A percentile compares a stretch with the other conserved stretches of the same genome.
phyloP scores from a whole-genome alignment of 2,888 invertebrate species.

The Bugulina stolonifera region DNA sequence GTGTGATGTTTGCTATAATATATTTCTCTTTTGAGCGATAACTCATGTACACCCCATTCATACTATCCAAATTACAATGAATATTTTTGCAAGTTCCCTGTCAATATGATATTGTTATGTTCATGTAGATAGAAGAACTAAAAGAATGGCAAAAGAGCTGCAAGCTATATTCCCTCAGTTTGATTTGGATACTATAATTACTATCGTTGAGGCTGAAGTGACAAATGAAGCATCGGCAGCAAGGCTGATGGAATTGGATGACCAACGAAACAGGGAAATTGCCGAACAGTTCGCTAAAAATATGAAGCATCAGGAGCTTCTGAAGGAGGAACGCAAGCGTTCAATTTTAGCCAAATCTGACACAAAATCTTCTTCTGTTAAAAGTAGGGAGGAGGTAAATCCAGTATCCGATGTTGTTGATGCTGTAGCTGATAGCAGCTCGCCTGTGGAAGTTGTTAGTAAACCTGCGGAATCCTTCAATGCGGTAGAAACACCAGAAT shows the following conservation, averaged over 20 bases:
- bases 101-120: too few relatives aligned
- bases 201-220: slow-evolving; percentile 7
- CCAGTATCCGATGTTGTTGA: background rate
- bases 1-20: too few relatives aligned
- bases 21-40: too few relatives aligned
- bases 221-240: slow-evolving; percentile 8
- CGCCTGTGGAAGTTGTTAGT: background rate
- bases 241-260: background rate
- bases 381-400: background rate
- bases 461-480: background rate
- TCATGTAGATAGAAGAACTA: slow-evolving; percentile 8
- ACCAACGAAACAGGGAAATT: background rate
- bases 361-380: background rate
- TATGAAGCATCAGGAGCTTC: background rate
- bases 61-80: too few relatives aligned
- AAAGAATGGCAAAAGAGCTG: background rate
- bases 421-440: background rate
- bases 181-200: background rate
- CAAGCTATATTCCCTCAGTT: slow-evolving; percentile 15
- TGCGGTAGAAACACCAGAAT: background rate
- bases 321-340: background rate
- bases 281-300: slow-evolving; percentile 8
- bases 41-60: too few relatives aligned
- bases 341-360: background rate
- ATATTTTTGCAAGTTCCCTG: too few relatives aligned